Percentiles rank a stretch among this genome's conserved stretches.
Evolutionary conservation across 2,113 vertebrate genomes (phyloP).

Genomic region (Phaetusa simplex): DNA sequence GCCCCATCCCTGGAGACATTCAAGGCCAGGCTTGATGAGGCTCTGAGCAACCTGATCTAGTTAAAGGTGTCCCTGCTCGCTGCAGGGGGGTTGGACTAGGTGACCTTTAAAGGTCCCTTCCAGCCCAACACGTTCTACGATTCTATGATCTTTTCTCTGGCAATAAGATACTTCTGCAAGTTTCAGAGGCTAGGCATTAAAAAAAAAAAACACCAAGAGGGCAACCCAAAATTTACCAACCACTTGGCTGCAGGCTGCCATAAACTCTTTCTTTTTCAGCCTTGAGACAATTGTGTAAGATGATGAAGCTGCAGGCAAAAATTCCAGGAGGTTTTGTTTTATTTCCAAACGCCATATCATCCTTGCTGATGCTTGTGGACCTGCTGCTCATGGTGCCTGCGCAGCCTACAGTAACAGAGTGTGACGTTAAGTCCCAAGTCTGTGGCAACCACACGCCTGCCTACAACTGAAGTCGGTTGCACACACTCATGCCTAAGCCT

Average conservation of each 20-base stretch:
- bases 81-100: too few relatives aligned
- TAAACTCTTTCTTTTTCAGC: not conserved
- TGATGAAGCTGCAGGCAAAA: not conserved
- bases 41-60: too few relatives aligned
- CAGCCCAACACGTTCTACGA: too few relatives aligned
- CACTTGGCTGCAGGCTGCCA: not conserved
- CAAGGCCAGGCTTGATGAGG: too few relatives aligned
- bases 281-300: not conserved
- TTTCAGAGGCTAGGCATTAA: not conserved
- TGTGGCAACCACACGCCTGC: conserved; percentile 18
- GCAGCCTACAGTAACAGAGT: not conserved
- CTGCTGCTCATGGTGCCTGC: not conserved
- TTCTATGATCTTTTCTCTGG: not conserved
- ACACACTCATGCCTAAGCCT: not conserved
- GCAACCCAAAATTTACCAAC: not conserved
- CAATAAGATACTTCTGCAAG: not conserved
- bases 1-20: too few relatives aligned
- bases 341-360: not conserved
- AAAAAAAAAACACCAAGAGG: not conserved
- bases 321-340: not conserved
- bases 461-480: not conserved
- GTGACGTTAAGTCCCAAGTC: not conserved
- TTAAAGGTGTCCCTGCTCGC: too few relatives aligned
- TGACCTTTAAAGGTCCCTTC: too few relatives aligned
- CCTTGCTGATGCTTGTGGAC: not conserved